Evolutionary conservation across 2,113 vertebrate genomes (phyloP), one percentile per base, ranked within the genome.

Genomic region (Atrichornis clamosus): DNA sequence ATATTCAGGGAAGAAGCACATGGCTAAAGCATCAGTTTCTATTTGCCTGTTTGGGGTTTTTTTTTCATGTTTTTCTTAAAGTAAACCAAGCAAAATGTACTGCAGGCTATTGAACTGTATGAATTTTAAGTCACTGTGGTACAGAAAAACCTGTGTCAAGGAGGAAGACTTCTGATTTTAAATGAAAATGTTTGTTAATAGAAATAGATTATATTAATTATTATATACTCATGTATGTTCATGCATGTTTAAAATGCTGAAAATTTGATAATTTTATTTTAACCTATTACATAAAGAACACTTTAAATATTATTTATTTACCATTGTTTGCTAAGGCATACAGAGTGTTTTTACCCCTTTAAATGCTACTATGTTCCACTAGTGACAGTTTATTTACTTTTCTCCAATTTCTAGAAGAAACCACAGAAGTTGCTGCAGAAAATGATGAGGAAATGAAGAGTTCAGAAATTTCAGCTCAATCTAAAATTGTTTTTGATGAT

Each of bases 401-500:
- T 17, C 24, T 49, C 41, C 23, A 92, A 69, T 94, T 95, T 97
- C 68, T 94, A 98, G 98, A 97, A 92, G 96, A 95, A 76, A 97
- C 86, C 22, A 23, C 5, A 14, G 94, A 95, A 67, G 9, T 68
- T 89, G 47, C 80, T 88, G 82, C 76, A 67, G 96, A 97, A 93
- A 96, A 94, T 82, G 63, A 94, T 6, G 86, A 96, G 42, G 98
- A 97, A 93, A 95, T 97, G 78, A 89, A 75, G 44, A 98, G 96
- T 78, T 91, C 72, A 37, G 98, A 98, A 47, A 84, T 84, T 70
- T 97, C 95, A 74, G 26, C 86, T 94, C 87, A 94, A 56, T 94
- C 96, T 60, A 97, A 97, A 64, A 96, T 85, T 46, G 76, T 27
- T 28, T 98, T 98, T 94, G 98, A 98, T 69, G 98, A 99, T 95